A percentile compares a stretch with the other conserved stretches of the same genome.
These are phyloP conservation scores for Myanophis thanlyinensis DNA, from an alignment of 2,113 vertebrate species.

Conservation along the genomic window DNA sequence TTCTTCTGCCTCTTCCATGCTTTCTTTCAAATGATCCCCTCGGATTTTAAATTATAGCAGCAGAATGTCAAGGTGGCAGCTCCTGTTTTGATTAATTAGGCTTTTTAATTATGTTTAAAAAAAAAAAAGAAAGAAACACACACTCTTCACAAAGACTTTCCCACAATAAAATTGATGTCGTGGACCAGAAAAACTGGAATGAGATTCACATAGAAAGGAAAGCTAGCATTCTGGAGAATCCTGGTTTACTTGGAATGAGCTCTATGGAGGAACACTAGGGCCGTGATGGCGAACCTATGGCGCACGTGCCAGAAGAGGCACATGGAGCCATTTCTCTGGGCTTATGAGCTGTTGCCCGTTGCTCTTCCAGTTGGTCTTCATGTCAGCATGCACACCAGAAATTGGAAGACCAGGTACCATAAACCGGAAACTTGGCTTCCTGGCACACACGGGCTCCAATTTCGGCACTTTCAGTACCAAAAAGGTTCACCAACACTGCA, in stretches of 20 bases:
- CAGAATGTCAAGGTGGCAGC: slow-evolving; percentile 20
- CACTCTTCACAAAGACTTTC: neutral
- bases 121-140: neutral
- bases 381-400: too few species aligned
- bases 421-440: too few species aligned
- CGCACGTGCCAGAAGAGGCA: too few species aligned
- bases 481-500: too few species aligned
- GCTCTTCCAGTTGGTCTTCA: too few species aligned
- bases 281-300: too few species aligned
- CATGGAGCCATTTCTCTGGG: too few species aligned
- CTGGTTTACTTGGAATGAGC: neutral
- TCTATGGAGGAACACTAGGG: neutral
- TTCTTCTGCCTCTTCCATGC: slow-evolving; percentile 25
- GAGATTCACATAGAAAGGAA: neutral
- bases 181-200: neutral
- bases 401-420: too few species aligned
- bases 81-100: slow-evolving; percentile 39
- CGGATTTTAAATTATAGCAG: slow-evolving; percentile 28
- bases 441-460: too few species aligned
- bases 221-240: neutral
- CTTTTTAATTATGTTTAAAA: slow-evolving; percentile 3
- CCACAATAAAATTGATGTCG: neutral
- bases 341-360: too few species aligned
- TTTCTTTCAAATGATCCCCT: slow-evolving; percentile 8
- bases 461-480: too few species aligned